phyloP scores from a whole-genome alignment of 1,140 invertebrate species.

The Sinonovacula constricta region DNA sequence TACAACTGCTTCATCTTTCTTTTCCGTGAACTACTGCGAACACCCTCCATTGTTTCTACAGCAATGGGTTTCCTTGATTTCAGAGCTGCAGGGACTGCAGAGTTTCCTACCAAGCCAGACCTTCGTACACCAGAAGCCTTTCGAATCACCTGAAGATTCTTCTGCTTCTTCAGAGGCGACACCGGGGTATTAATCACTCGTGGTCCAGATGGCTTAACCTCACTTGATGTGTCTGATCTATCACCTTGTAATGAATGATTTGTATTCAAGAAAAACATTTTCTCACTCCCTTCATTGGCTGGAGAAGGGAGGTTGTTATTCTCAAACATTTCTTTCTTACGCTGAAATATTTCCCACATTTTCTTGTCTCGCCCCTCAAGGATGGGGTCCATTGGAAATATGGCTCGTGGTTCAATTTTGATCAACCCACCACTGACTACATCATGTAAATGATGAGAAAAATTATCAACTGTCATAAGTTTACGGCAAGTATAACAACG shows the following conservation, averaged over 20 bases:
- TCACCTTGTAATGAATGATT: slow-evolving; percentile 2
- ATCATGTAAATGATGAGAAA: slow-evolving; percentile 70
- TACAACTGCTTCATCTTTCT: slow-evolving; percentile 74
- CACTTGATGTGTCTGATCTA: not conserved
- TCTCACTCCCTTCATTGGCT: not conserved
- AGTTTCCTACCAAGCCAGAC: not conserved
- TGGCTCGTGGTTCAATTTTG: slow-evolving; percentile 57
- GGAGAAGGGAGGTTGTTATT: slow-evolving; percentile 32
- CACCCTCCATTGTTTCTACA: slow-evolving; percentile 20
- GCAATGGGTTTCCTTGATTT: not conserved
- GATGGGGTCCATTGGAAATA: slow-evolving; percentile 60
- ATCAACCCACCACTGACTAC: slow-evolving; percentile 56
- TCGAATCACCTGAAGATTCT: slow-evolving; percentile 33
- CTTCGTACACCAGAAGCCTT: slow-evolving; percentile 1
- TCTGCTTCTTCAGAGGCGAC: slow-evolving; percentile 29
- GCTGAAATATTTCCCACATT: slow-evolving; percentile 70
- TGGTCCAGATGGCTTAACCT: slow-evolving; percentile 14
- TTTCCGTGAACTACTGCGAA: slow-evolving; percentile 68
- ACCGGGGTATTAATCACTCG: slow-evolving; percentile 39
- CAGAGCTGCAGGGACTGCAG: not conserved
- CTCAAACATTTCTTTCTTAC: slow-evolving; percentile 53
- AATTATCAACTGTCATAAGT: slow-evolving; percentile 68
- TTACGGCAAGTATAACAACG: slow-evolving; percentile 70
- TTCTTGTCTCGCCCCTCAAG: slow-evolving; percentile 62
- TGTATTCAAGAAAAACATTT: too few species aligned